Conservation (phyloP, 35 echinoderm and acorn worm genomes). For the Ophiothrix spiculata region DNA sequence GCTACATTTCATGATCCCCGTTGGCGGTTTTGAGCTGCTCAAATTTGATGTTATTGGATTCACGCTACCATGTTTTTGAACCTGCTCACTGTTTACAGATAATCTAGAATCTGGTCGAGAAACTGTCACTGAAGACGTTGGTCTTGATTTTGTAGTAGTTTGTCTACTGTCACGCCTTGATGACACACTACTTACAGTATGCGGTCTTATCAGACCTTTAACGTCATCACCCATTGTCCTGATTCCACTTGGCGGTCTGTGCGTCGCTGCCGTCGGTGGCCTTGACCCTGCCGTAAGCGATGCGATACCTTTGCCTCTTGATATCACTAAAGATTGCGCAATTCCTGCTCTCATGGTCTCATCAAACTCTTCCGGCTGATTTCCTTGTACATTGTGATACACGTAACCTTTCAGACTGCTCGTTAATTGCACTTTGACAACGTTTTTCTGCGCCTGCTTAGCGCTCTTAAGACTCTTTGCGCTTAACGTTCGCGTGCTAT, state of each 20-base stretch:
- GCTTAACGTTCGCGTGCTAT: conserved; percentile 70
- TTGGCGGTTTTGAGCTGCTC: conserved; percentile 6
- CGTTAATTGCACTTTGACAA: conserved; percentile 60
- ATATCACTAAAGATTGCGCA: neutral
- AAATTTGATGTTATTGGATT: neutral
- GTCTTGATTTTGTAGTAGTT: neutral
- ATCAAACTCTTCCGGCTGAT: neutral
- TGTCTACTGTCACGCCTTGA: neutral
- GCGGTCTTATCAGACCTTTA: no score
- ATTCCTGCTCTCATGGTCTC: neutral
- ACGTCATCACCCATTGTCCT: no score
- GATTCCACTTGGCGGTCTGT: neutral
- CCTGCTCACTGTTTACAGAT: no score
- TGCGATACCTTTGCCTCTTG: neutral
- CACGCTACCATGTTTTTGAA: neutral
- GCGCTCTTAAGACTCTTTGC: conserved; percentile 50
- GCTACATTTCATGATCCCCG: conserved; percentile 19
- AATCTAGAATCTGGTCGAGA: no score
- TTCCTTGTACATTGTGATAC: conserved; percentile 55
- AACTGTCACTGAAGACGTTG: neutral
- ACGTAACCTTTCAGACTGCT: conserved; percentile 76
- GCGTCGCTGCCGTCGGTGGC: conserved; percentile 22
- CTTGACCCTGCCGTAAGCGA: conserved; percentile 19
- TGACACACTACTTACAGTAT: neutral
- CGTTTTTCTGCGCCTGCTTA: conserved; percentile 46